phyloP scores from a whole-genome alignment of 1,140 invertebrate species.

The Danaus melanippus region DNA sequence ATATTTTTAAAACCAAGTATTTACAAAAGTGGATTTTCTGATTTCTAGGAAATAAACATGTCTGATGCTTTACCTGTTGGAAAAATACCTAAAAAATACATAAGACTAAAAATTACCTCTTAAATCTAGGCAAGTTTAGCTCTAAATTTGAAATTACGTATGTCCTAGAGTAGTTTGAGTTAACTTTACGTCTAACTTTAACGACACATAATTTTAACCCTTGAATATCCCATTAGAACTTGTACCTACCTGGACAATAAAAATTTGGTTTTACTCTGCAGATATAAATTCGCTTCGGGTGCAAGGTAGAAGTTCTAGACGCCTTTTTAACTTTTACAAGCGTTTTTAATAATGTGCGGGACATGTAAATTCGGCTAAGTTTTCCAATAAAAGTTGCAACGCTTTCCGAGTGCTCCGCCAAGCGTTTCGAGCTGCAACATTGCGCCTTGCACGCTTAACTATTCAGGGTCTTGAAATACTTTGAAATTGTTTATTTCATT shows the following conservation, averaged over 20 bases:
- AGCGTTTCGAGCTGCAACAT: conserved; percentile 8
- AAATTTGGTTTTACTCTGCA: conserved; percentile 22
- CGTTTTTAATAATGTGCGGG: conserved; percentile 63
- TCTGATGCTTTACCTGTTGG: too few species aligned
- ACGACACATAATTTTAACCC: background rate
- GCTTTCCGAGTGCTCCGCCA: conserved; percentile 6
- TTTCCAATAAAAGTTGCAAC: conserved; percentile 68
- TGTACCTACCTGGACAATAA: conserved; percentile 20
- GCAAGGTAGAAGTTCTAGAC: conserved; percentile 19
- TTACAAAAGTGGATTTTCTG: too few species aligned
- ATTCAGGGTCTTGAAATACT: conserved; percentile 9
- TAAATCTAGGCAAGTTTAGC: too few species aligned
- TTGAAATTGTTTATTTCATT: too few species aligned
- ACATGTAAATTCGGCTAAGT: conserved; percentile 65
- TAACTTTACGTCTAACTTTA: too few species aligned
- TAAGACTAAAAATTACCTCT: too few species aligned
- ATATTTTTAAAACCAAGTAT: too few species aligned
- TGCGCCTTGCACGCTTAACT: conserved; percentile 13
- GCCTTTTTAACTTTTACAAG: conserved; percentile 48
- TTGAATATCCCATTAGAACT: conserved; percentile 24
- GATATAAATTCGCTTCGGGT: conserved; percentile 25
- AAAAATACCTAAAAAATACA: too few species aligned
- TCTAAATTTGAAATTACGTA: too few species aligned
- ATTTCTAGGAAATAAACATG: too few species aligned
- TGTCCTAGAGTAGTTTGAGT: too few species aligned